Percentiles rank a stretch among this genome's conserved stretches.
phyloP scores from a whole-genome alignment of 2,888 invertebrate genomes.

The Stenichneumon culpator region DNA sequence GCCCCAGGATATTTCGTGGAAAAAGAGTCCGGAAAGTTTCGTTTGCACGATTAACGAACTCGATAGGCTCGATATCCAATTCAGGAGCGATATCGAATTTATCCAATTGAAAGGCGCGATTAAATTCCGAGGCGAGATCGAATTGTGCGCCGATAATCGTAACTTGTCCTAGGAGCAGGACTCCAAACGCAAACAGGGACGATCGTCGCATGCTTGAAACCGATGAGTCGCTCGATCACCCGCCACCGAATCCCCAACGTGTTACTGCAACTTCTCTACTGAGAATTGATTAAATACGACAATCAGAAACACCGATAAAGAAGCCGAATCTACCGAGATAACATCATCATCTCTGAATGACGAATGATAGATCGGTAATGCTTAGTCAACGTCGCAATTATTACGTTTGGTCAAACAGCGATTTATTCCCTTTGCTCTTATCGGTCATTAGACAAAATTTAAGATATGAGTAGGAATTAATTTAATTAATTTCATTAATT shows the following conservation, averaged over 20 bases:
- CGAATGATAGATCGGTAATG: not conserved
- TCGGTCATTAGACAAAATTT: not conserved
- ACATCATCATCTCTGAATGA: not conserved
- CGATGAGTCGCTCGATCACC: constrained; percentile 11
- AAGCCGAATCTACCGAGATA: constrained; percentile 45
- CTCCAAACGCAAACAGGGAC: not conserved
- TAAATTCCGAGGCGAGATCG: not conserved
- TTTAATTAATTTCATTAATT: too few relatives aligned
- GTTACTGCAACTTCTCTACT: constrained; percentile 26
- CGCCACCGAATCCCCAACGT: constrained; percentile 21
- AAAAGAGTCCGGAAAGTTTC: constrained; percentile 2
- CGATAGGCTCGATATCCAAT: not conserved
- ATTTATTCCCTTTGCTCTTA: not conserved
- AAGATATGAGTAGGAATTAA: not conserved
- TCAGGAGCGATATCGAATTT: too few relatives aligned
- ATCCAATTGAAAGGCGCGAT: not conserved
- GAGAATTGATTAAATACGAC: constrained; percentile 54
- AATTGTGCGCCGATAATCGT: constrained; percentile 8
- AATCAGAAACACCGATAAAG: constrained; percentile 37
- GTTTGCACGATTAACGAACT: constrained; percentile 9
- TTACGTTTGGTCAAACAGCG: not conserved
- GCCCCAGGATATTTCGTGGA: constrained; percentile 21
- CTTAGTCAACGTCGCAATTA: not conserved
- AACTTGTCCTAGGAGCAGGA: not conserved
- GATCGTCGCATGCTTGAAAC: not conserved